Base-by-base conservation (phyloP, 2,797 vertebrate genomes). In the Eulemur coronatus region DNA sequence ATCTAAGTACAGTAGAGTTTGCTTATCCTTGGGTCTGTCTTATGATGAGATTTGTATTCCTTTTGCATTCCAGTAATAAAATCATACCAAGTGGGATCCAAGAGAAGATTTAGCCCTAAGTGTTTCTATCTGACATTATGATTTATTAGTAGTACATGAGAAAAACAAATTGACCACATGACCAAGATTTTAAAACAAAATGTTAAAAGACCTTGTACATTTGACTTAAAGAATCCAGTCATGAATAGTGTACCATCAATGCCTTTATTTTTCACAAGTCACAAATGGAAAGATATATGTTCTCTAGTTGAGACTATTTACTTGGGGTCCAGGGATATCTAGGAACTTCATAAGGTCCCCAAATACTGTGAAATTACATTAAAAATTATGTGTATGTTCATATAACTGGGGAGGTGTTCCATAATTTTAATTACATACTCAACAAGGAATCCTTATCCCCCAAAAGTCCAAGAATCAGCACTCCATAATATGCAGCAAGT, bases 11-110 rank as follows among this genome's bases (percentile, higher is more conserved):
- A 82, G 5, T 33, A 38, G 7, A 46, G 33, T 57, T 13, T 75
- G 26, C 38, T 72, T 79, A 24, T 80, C n/a, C 35, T 33, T 41
- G 33, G 50, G 41, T n/a, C 67, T 70, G 46, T 73, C 63, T 84
- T 57, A 70, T 2, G 38, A 41, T 79, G 26, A 91, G 38, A 72
- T 65, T 88, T 89, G 30, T 50, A 65, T 84, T 55, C 35, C 87
- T 91, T 85, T 84, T 88, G 55, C 46, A 79, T 89, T 84, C 88
- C 63, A 92, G 55, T 73, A 89, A 84, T 59, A 72, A 84, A 94
- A 46, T 78, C 63, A 7, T 48, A 72, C 30, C 55, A 57, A 38
- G 43, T 65, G 46, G 41, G 70, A 72, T 84, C 46, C 28, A 69
- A 81, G 67, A 67, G 24, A 89, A 78, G 61, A 79, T 84, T 72